Evolutionary conservation across 1,140 invertebrate genomes (phyloP).

Genomic region (Zophobas morio): DNA sequence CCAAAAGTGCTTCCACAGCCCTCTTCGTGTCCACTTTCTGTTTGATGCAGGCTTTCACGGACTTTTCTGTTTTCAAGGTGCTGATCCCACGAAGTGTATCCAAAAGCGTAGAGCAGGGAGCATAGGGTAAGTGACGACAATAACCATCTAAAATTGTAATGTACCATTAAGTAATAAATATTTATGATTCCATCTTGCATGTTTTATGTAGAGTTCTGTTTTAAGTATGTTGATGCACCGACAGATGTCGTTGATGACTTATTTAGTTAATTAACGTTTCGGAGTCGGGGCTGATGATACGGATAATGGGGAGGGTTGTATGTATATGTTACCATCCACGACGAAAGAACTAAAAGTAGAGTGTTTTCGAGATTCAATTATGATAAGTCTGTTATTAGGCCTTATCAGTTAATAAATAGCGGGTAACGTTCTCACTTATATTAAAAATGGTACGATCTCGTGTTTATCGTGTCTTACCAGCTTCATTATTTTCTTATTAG

Average conservation of each 20-base stretch:
- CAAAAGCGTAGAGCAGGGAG: constrained; percentile 74
- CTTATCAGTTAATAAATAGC: constrained; percentile 64
- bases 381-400: constrained; percentile 62
- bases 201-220: constrained; percentile 17
- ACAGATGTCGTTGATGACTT: constrained; percentile 29
- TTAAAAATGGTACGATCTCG: constrained; percentile 53
- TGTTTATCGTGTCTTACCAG: constrained; percentile 54
- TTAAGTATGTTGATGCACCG: constrained; percentile 23
- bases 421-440: constrained; percentile 53
- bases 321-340: constrained; percentile 1
- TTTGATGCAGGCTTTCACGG: neutral
- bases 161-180: constrained; percentile 24
- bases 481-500: constrained; percentile 50
- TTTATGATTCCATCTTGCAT: constrained; percentile 28
- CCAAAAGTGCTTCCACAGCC: neutral
- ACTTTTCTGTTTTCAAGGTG: constrained; percentile 67
- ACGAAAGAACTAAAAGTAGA: constrained; percentile 21
- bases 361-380: constrained; percentile 63
- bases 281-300: neutral
- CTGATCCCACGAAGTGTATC: constrained; percentile 74
- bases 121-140: constrained; percentile 71
- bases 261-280: constrained; percentile 14
- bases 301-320: neutral
- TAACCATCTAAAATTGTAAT: constrained; percentile 7
- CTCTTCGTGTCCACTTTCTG: too few relatives aligned